A percentile compares a stretch with the other conserved stretches of the same genome.
Evolutionary conservation across 2,113 vertebrate genomes (phyloP).

Genomic region (Cervus canadensis): DNA sequence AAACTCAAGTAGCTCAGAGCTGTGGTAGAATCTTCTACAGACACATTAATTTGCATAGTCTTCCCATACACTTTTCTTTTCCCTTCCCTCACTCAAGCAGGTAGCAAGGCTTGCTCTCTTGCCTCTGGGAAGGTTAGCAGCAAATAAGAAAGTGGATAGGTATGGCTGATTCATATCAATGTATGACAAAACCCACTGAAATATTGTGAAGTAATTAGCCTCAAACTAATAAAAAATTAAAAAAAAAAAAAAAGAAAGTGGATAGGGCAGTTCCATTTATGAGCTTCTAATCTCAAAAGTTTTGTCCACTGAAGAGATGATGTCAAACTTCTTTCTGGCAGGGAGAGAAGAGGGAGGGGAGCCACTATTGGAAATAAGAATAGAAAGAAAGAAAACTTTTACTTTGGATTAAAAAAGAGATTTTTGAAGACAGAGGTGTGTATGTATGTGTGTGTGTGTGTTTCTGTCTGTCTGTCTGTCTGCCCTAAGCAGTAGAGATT

Average conservation of each 20-base stretch:
- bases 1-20: neutral
- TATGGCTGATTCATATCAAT: no score
- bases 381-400: neutral
- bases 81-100: neutral
- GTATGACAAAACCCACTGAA: no score
- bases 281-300: neutral
- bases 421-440: neutral
- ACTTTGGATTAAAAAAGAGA: neutral
- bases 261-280: neutral
- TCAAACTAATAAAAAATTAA: no score
- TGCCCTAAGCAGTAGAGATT: neutral
- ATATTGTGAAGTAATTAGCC: no score
- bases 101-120: neutral
- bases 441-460: no score
- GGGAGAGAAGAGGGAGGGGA: neutral
- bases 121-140: neutral
- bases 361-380: neutral
- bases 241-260: neutral
- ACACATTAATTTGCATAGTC: neutral
- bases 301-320: neutral
- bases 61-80: neutral
- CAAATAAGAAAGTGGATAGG: neutral
- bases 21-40: neutral
- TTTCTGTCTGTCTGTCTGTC: fast-evolving
- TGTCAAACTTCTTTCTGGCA: neutral